These are phyloP conservation scores for Lathronympha strigana DNA, from an alignment of 2,888 invertebrate species.

Conservation along the genomic window DNA sequence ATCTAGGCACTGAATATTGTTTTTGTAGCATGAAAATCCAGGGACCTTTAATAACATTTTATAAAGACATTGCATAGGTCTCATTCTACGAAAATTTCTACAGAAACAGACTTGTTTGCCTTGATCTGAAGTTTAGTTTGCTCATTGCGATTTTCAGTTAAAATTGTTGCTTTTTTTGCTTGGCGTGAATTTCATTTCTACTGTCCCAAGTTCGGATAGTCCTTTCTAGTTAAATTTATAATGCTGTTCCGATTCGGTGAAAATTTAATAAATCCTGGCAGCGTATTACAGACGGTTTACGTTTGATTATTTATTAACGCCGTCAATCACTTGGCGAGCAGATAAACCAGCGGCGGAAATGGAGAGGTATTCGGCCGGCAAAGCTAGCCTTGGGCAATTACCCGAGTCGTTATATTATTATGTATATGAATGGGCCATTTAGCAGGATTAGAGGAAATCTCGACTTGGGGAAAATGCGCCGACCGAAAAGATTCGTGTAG, in stretches of 20 bases:
- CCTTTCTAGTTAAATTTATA: too few relatives aligned
- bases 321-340: slow-evolving; percentile 33
- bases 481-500: slow-evolving; percentile 9
- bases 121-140: too few relatives aligned
- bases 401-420: slow-evolving; percentile 39
- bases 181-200: too few relatives aligned
- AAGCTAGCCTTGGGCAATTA: slow-evolving; percentile 35
- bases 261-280: slow-evolving; percentile 34
- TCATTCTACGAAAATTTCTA: too few relatives aligned
- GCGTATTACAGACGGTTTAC: slow-evolving; percentile 27
- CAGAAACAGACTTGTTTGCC: too few relatives aligned
- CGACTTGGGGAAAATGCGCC: neutral
- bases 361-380: slow-evolving; percentile 10
- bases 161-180: too few relatives aligned
- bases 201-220: too few relatives aligned
- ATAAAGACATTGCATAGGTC: too few relatives aligned
- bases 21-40: too few relatives aligned
- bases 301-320: slow-evolving; percentile 33
- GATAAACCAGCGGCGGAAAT: slow-evolving; percentile 30
- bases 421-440: slow-evolving; percentile 42
- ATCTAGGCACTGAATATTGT: too few relatives aligned
- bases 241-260: slow-evolving; percentile 20
- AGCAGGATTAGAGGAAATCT: slow-evolving; percentile 39
- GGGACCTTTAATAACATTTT: too few relatives aligned
- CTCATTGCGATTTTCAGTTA: too few relatives aligned